A percentile compares a stretch with the other conserved stretches of the same genome.
phyloP scores from a whole-genome alignment of 2,888 invertebrate species.

The Zygogramma bicolorata region DNA sequence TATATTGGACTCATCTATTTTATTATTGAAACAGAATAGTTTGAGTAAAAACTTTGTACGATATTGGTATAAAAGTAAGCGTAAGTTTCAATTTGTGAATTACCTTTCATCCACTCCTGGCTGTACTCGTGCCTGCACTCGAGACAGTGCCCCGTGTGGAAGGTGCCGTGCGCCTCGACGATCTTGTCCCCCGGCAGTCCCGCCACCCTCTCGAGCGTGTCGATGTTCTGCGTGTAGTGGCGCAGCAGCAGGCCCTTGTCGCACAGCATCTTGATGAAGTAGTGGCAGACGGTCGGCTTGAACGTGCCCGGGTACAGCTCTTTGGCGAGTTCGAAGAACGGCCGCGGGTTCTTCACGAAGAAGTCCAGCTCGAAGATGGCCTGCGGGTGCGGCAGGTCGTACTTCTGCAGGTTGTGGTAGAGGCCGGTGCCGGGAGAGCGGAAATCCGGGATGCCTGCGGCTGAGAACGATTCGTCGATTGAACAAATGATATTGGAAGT shows the following conservation, averaged over 20 bases:
- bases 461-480: slow-evolving; percentile 66
- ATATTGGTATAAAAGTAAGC: too few relatives aligned
- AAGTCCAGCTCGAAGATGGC: slow-evolving; percentile 93
- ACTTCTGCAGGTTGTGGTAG: slow-evolving; percentile 91
- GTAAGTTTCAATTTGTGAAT: not conserved
- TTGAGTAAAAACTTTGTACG: too few relatives aligned
- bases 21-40: too few relatives aligned
- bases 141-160: slow-evolving; percentile 88
- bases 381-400: slow-evolving; percentile 90
- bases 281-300: slow-evolving; percentile 91
- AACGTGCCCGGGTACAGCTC: slow-evolving; percentile 89
- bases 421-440: slow-evolving; percentile 92
- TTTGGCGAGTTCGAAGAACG: slow-evolving; percentile 92
- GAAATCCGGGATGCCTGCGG: slow-evolving; percentile 97
- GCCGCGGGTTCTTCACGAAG: slow-evolving; percentile 89
- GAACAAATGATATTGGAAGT: too few relatives aligned
- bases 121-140: slow-evolving; percentile 79
- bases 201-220: slow-evolving; percentile 89
- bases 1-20: too few relatives aligned
- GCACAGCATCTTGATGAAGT: slow-evolving; percentile 87
- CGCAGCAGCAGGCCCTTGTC: slow-evolving; percentile 83
- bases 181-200: slow-evolving; percentile 86
- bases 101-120: slow-evolving; percentile 90
- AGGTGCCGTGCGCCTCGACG: slow-evolving; percentile 96
- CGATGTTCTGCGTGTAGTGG: slow-evolving; percentile 93